Percentiles rank a stretch among this genome's conserved stretches.
These are phyloP conservation scores for Tinea pellionella DNA, from an alignment of 2,888 invertebrate genomes.

Conservation along the genomic window DNA sequence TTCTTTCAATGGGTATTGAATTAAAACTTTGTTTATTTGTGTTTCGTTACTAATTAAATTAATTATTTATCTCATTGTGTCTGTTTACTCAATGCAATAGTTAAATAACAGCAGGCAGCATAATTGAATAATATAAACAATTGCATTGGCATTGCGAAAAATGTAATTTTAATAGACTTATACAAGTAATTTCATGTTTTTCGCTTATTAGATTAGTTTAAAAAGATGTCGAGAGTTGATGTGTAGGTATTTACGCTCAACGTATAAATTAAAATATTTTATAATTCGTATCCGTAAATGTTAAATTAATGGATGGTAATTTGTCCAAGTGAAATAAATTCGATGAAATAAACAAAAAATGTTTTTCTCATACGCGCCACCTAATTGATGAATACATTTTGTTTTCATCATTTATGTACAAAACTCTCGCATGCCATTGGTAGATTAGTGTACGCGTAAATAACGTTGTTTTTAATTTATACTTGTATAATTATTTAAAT, in stretches of 20 bases:
- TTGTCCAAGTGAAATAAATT: conserved; percentile 52
- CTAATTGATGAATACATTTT: conserved; percentile 9
- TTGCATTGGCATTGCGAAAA: too few species aligned
- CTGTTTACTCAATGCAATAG: neutral
- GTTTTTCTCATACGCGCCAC: neutral
- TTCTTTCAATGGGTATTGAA: conserved; percentile 52
- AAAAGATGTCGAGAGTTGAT: too few species aligned
- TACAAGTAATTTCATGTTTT: too few species aligned
- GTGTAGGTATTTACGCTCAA: neutral
- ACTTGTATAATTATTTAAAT: neutral
- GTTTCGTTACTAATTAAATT: conserved; percentile 61
- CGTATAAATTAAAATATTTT: neutral
- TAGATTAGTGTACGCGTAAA: neutral
- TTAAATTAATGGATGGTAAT: conserved; percentile 41
- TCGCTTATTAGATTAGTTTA: too few species aligned
- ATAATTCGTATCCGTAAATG: conserved; percentile 25
- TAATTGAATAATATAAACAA: neutral
- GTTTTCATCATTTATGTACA: neutral
- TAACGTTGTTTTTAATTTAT: neutral
- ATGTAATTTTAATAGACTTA: too few species aligned
- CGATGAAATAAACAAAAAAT: conserved; percentile 47
- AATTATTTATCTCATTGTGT: conserved; percentile 39
- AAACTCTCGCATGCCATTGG: neutral
- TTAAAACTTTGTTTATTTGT: conserved; percentile 63
- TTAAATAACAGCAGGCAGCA: neutral